Evolutionary conservation across 1,140 invertebrate species (phyloP).

Genomic region (Drosophila paulistorum): DNA sequence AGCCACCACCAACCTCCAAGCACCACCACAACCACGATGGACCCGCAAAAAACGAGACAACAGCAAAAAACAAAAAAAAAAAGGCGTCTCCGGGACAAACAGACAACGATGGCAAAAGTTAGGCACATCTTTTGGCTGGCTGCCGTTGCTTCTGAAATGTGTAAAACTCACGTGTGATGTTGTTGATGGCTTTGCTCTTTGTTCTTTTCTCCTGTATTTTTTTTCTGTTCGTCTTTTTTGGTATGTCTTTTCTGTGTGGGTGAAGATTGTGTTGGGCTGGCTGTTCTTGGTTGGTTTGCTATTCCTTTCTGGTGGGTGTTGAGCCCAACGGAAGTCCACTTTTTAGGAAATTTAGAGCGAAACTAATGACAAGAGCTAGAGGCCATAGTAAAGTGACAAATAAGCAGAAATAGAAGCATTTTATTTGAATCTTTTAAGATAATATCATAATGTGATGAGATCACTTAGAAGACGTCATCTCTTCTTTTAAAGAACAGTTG

Average conservation of each 20-base stretch:
- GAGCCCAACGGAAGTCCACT: background rate
- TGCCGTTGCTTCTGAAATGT: conserved; percentile 77
- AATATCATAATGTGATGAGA: background rate
- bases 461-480: background rate
- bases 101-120: conserved; percentile 41
- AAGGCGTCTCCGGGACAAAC: conserved; percentile 47
- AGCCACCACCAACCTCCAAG: conserved; percentile 13
- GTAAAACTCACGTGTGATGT: conserved; percentile 79
- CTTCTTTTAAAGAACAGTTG: background rate
- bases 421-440: background rate
- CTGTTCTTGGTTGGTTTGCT: conserved; percentile 31
- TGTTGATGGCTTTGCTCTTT: conserved; percentile 65
- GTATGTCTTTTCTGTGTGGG: conserved; percentile 50
- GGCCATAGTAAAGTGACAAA: background rate
- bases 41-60: conserved; percentile 14
- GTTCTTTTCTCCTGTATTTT: conserved; percentile 6
- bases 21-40: conserved; percentile 28
- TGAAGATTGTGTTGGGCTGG: conserved; percentile 43
- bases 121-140: conserved; percentile 53
- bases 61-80: conserved; percentile 8
- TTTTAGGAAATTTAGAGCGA: conserved; percentile 7
- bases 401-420: background rate
- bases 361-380: background rate
- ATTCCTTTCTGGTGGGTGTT: conserved; percentile 34
- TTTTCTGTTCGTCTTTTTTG: conserved; percentile 1